Percentiles rank a stretch among this genome's conserved stretches.
Evolutionary conservation across 2,113 vertebrate species (phyloP).

Genomic region (Cacatua alba): DNA sequence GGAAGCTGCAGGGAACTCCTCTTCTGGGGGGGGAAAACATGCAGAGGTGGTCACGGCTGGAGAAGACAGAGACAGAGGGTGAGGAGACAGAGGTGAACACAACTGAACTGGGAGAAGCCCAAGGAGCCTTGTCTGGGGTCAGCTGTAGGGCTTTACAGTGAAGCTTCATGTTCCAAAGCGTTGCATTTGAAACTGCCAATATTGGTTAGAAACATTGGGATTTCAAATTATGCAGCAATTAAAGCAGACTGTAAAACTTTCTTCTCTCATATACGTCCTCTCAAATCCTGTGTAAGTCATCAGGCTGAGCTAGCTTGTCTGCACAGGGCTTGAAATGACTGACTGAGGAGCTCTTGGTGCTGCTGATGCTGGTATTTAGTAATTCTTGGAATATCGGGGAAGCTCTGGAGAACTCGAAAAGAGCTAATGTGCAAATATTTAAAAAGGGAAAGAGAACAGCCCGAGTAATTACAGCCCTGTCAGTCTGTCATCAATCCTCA

Average conservation of each 20-base stretch:
- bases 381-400: background rate
- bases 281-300: background rate
- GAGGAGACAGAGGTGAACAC: background rate
- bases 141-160: background rate
- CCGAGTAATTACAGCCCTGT: slow-evolving; percentile 62
- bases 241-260: background rate
- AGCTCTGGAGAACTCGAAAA: slow-evolving; percentile 27
- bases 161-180: background rate
- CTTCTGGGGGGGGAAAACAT: fast-evolving
- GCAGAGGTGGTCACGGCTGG: background rate
- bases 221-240: background rate
- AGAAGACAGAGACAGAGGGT: too few relatives aligned
- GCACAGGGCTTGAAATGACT: background rate
- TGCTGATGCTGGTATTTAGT: background rate
- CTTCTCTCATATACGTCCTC: background rate
- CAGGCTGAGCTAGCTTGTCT: background rate
- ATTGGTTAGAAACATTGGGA: background rate
- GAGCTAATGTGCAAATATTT: slow-evolving; percentile 68
- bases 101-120: background rate
- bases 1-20: background rate
- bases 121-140: background rate
- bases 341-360: background rate
- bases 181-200: background rate
- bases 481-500: slow-evolving; percentile 57
- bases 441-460: slow-evolving; percentile 59